Evolutionary conservation across 2,113 vertebrate species (phyloP), one percentile per base, ranked within the genome.

Genomic region (Pseudois nayaur): DNA sequence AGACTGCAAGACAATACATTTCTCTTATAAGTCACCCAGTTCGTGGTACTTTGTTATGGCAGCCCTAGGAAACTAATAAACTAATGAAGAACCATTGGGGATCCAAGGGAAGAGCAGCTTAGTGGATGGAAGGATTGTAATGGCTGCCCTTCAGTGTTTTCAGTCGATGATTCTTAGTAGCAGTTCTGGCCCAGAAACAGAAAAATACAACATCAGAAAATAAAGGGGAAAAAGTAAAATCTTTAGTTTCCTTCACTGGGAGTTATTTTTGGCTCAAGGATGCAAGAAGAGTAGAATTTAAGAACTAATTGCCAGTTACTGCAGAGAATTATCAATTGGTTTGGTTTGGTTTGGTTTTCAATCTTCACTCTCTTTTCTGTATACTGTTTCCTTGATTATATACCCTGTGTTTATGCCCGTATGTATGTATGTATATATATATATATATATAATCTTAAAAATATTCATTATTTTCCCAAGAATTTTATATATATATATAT

Each of bases 221-320:
- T 48, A 67, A 79, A 84, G 10, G 29, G 48, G 71, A 55, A 79
- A n/a, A 54, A 9, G 29, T 67, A 74, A 89, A 85, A 74, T 87
- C 7, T 96, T 94, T 89, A 94, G 36, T 13, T 96, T 90, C 45
- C 52, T 92, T 40, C 1, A 33, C 40, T 74, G 36, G 60, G 23
- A 89, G 50, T 86, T 97, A 71, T 86, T 98, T 93, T 91, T 92
- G 86, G 19, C 52, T 91, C 16, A 94, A 94, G 40, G 43, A 54
- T 25, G 12, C n/a, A 88, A 90, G n/a, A 92, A 91, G 13, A 79
- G 45, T 83, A 87, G 36, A 97, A 95, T 83, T 94, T 57, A 89
- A 93, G n/a, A 93, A 64, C 54, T 89, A 16, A 89, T 89, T 86
- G 27, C 43, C 55, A 62, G 43, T 87, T 71, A 81, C 43, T 36